Evolutionary conservation across 1,140 invertebrate genomes (phyloP), one percentile per base, ranked within the genome.

Genomic region (Oncopeltus fasciatus): DNA sequence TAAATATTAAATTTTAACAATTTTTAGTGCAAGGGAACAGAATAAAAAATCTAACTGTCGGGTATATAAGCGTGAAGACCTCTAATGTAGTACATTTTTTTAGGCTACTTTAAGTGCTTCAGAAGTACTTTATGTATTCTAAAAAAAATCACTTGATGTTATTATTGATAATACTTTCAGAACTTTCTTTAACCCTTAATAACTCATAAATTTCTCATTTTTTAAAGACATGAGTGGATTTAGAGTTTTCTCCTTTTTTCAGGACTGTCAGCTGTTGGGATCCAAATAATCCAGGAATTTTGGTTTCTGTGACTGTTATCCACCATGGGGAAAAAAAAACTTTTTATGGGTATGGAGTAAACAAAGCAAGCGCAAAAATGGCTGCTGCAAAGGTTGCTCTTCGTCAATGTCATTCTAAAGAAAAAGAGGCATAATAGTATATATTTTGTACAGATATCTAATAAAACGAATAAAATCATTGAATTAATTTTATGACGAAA

Each of bases 311-410:
- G 5, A 75, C 80, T 24, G 77, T 88, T 47, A 77, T 72, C 14
- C 74, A 81, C 59, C 72, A 77, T 47, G 80, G 80, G 0, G 68
- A 77, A 60, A 71, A 70, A 5, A 76, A 78, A 64, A 71, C 74
- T 0, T 85, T 85, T 3, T 74, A 81, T 71, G 87, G 87, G 0
- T 83, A 84, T 68, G 88, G 87, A 12, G 68, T 65, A 0, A 88
- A 84, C 70, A 82, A 80, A 64, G 73, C 74, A 11, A 75, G 81
- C 68, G 86, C 87, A 0, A 88, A 87, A 69, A 75, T 80, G 31
- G 83, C 87, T 0, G 86, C 86, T 1, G 81, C 87, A 0, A 90
- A 90, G 70, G 73, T 85, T 60, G 87, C 86, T 0, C 73, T 90
- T 14, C 74, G 80, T 73, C 33, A 64, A 61, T 61, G 56, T 14